These are phyloP conservation scores for Sebastes matsubarae DNA, from an alignment of 2,797 vertebrate genomes.

Conservation along the genomic window DNA sequence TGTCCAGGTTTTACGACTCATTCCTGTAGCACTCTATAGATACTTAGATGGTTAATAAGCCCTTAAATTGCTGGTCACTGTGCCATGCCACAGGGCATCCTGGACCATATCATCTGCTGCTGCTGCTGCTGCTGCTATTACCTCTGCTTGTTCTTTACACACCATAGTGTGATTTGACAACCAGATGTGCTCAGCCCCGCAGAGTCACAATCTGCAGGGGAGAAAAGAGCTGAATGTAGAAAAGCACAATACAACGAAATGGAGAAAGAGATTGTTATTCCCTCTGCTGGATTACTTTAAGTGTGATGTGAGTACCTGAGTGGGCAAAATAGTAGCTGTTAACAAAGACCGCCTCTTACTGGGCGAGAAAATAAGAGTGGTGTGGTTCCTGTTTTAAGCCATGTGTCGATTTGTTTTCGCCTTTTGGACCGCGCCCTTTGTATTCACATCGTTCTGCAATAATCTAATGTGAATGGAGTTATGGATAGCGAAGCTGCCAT, in stretches of 20 bases:
- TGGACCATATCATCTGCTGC: slow-evolving; percentile 3
- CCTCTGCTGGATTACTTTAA: slow-evolving; percentile 39
- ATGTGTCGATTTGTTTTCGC: slow-evolving; percentile 17
- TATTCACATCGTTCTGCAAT: slow-evolving; percentile 44
- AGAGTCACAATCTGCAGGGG: slow-evolving; percentile 17
- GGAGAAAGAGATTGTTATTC: slow-evolving; percentile 42
- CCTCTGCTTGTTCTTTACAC: slow-evolving; percentile 30
- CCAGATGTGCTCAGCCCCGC: slow-evolving; percentile 33
- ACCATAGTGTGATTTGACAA: slow-evolving; percentile 37
- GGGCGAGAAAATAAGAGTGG: not conserved
- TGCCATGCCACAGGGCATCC: slow-evolving; percentile 31
- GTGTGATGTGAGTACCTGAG: slow-evolving; percentile 39
- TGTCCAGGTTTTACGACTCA: too few species aligned
- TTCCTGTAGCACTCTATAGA: too few species aligned
- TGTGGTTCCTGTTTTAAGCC: slow-evolving; percentile 26
- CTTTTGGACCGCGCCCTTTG: slow-evolving; percentile 36
- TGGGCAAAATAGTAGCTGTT: slow-evolving; percentile 41
- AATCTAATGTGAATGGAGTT: slow-evolving; percentile 45
- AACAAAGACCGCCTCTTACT: slow-evolving; percentile 25
- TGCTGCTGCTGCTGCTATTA: slow-evolving; percentile 17
- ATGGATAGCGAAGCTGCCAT: slow-evolving; percentile 50
- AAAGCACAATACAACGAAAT: slow-evolving; percentile 40
- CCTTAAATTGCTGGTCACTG: slow-evolving; percentile 38
- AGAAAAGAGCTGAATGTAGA: slow-evolving; percentile 2
- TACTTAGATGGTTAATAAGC: slow-evolving; percentile 24